phyloP scores from a whole-genome alignment of 2,797 vertebrate genomes.

The Periparus ater region DNA sequence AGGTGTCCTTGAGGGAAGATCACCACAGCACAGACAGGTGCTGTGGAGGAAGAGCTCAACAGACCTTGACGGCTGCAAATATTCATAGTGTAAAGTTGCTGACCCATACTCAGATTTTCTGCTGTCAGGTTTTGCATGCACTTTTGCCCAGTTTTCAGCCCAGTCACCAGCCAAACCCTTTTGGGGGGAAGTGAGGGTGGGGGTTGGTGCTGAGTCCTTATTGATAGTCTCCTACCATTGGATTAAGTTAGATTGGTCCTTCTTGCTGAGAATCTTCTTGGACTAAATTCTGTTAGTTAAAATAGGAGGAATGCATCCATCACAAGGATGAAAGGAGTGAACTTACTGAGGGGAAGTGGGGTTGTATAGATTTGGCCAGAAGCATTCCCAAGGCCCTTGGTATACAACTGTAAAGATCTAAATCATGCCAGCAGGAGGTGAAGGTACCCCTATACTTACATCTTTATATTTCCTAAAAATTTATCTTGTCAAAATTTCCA shows the following conservation, averaged over 20 bases:
- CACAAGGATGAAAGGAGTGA: not conserved
- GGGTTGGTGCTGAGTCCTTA: not conserved
- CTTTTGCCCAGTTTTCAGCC: not conserved
- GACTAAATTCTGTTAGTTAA: not conserved
- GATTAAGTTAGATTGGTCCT: not conserved
- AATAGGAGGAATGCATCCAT: not conserved
- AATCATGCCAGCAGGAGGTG: not conserved
- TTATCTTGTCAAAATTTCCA: not conserved
- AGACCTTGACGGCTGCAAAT: not conserved
- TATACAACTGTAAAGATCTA: not conserved
- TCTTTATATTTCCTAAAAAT: not conserved
- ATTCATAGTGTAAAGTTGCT: not conserved
- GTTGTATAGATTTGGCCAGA: not conserved
- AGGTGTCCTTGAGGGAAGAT: not conserved
- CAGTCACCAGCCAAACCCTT: not conserved
- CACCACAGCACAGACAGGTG: not conserved
- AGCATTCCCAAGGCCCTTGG: not conserved
- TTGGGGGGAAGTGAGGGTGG: fast-evolving
- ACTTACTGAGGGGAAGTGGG: not conserved
- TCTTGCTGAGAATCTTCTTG: not conserved
- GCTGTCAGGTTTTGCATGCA: not conserved
- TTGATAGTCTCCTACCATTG: not conserved
- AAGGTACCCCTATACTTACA: not conserved
- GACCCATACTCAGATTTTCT: not conserved
- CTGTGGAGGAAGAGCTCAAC: not conserved